Evolutionary conservation across 2,888 invertebrate genomes (phyloP).

Genomic region (Drosophila kuntzei): DNA sequence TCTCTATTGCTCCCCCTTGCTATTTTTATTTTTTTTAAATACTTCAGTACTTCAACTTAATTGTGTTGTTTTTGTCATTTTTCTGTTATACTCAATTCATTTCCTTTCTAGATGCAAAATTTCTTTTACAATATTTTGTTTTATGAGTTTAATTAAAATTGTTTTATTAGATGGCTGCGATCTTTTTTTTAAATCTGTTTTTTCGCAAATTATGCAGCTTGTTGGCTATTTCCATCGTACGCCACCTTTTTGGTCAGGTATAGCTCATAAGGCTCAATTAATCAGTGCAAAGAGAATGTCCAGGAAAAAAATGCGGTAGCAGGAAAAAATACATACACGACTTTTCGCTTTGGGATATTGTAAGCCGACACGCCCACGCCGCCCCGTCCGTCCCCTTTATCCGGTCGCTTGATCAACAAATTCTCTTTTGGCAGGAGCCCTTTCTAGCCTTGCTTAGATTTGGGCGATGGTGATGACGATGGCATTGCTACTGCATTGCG

Average conservation of each 20-base stretch:
- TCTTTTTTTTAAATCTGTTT: no score
- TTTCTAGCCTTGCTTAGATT: constrained; percentile 62
- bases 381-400: constrained; percentile 4
- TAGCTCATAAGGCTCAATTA: constrained; percentile 74
- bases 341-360: constrained; percentile 83
- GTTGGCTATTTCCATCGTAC: constrained; percentile 6
- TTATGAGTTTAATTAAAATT: constrained; percentile 32
- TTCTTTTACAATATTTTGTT: background rate
- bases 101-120: constrained; percentile 27
- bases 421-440: constrained; percentile 29
- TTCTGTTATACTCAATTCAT: constrained; percentile 30
- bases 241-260: constrained; percentile 33
- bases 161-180: constrained; percentile 47
- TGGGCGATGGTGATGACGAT: constrained; percentile 30
- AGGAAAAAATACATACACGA: constrained; percentile 68
- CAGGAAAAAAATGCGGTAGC: constrained; percentile 46
- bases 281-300: constrained; percentile 61
- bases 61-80: constrained; percentile 42
- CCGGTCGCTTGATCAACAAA: constrained; percentile 24
- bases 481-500: constrained; percentile 59
- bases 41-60: no score
- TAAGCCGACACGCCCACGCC: constrained; percentile 68
- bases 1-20: no score
- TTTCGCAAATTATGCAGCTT: constrained; percentile 34
- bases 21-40: no score